Evolutionary conservation across 37 sponge, comb jelly and placozoan species (phyloP), one percentile per base, ranked within the genome.

Genomic region (Beroe ovata): DNA sequence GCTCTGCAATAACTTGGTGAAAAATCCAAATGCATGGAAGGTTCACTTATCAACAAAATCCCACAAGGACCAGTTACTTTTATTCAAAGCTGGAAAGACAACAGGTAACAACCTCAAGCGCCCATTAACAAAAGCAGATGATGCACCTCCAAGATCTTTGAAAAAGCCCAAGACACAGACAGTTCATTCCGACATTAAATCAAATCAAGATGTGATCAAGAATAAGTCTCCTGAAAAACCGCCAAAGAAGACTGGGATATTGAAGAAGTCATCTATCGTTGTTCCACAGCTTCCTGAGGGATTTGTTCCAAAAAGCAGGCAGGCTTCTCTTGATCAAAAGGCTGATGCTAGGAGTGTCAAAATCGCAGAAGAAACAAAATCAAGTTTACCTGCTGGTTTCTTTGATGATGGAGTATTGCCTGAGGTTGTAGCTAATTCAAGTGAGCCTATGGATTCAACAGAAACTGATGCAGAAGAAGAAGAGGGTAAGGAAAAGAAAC

Each of bases 291-390:
- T 77, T 18, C 84, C 84, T 41, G 84, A 77, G 23, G 84, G 84
- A 16, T 77, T 77, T 77, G 84, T 77, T 4, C 84, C 84, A 11
- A 77, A 77, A 23, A 42, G 42, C 84, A 77, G 54, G n/a, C 84
- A 36, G 16, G 25, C 36, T 11, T 37, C 69, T 66, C 29, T 26
- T 14, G 35, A 66, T 8, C 16, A 34, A 30, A 40, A 77, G 39
- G 41, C 42, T 1, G 47, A 40, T 11, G 3, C 18, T 42, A 42
- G 26, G 2, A 77, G 25, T 18, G 47, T 54, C 1, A 14, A n/a
- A 6, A 25, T 62, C 4, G 63, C 23, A 3, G 11, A 47, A 34
- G 84, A 77, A 77, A 11, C 33, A 39, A 77, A 77, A 40, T 40
- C 84, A 6, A 77, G 33, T 23, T 35, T 77, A 36, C 84, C 84